phyloP scores from a whole-genome alignment of 2,888 invertebrate species.

The Tetropium fuscum region DNA sequence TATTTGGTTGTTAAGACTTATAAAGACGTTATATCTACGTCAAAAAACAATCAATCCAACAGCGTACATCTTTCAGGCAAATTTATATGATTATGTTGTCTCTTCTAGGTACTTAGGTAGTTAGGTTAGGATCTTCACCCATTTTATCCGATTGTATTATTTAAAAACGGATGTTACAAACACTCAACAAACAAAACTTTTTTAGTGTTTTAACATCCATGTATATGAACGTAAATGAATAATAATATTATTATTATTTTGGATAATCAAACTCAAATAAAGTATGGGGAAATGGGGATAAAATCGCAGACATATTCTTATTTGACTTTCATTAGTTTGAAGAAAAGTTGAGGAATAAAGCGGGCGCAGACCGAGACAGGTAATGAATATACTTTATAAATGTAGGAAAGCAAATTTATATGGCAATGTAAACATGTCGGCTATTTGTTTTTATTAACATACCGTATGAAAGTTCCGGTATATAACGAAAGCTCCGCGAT shows the following conservation, averaged over 20 bases:
- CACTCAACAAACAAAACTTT: too few relatives aligned
- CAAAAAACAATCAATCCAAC: too few relatives aligned
- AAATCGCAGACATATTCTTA: slow-evolving; percentile 13
- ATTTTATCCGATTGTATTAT: too few relatives aligned
- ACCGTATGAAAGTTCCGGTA: slow-evolving; percentile 39
- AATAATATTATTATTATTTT: not conserved
- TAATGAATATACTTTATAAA: slow-evolving; percentile 42
- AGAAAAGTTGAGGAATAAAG: slow-evolving; percentile 32
- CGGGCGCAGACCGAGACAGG: slow-evolving; percentile 25
- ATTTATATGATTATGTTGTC: too few relatives aligned
- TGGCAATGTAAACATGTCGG: slow-evolving; percentile 38
- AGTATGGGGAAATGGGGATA: not conserved
- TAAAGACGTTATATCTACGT: too few relatives aligned
- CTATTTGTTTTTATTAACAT: slow-evolving; percentile 43
- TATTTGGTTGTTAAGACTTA: too few relatives aligned
- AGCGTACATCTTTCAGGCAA: too few relatives aligned
- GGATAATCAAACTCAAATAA: not conserved
- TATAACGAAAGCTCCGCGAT: slow-evolving; percentile 45
- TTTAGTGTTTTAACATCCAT: too few relatives aligned
- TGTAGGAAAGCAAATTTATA: slow-evolving; percentile 38
- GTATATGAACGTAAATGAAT: not conserved
- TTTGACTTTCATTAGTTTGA: slow-evolving; percentile 38
- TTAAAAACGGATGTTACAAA: too few relatives aligned
- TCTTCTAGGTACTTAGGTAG: too few relatives aligned
- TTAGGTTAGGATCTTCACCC: too few relatives aligned